Evolutionary conservation across 2,113 vertebrate species (phyloP), one percentile per base, ranked within the genome.

Genomic region (Sturnus vulgaris): DNA sequence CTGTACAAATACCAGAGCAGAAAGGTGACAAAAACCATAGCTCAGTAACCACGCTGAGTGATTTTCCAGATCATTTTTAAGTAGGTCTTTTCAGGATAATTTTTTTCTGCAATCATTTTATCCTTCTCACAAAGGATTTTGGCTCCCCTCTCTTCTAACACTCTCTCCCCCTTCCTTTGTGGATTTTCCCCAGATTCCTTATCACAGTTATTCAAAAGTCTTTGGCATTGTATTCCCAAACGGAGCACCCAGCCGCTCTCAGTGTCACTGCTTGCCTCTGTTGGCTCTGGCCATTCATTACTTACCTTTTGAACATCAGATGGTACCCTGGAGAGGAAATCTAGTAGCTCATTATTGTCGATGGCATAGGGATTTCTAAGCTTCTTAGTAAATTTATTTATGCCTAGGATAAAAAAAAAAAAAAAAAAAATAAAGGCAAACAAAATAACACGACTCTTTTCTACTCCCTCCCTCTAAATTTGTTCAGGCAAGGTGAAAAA

Each of bases 361-460:
- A 99, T 98, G 96, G 98, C 95, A 44, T 99, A 98, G 69, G 99
- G 99, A 96, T 98, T 99, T 97, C 99, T 98, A 91, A 99, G 98
- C 98, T 98, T 99, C 98, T 99, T 99, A 87, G 99, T 99, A 97
- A 99, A 99, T 98, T 99, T 99, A 98, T 99, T 99, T 98, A 99
- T 98, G 96, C 99, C 99, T 99, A 97, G 92, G 86, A 82, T 22
- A 6, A 60, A 70, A 61, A n/a, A n/a, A 57, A 10, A 30, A 5
- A 10, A 30, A 5, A 30, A 47, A 68, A 27, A 69, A 96, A 97
- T 95, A 1, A 81, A 93, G 4, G 73, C 12, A 60, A 90, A 93
- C 33, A 89, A 86, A 87, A 84, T 81, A 82, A 94, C 5, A 9
- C 8, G 22, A 42, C 8, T 9, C 6, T 23, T 44, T 39, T 81